These are phyloP conservation scores for Peromyscus polionotus DNA, from an alignment of 2,113 vertebrate species.

Conservation along the genomic window DNA sequence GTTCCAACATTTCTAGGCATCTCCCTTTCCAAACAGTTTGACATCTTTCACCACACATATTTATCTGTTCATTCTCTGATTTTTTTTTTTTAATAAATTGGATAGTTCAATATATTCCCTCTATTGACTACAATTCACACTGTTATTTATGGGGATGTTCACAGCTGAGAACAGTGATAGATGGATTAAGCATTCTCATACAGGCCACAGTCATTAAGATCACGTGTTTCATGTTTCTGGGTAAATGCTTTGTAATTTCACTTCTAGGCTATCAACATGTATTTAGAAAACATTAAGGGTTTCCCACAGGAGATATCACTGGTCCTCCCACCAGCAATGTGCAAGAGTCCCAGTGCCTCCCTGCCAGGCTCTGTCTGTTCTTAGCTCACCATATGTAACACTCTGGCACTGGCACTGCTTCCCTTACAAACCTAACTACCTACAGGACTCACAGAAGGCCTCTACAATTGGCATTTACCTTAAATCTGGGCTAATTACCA, in stretches of 20 bases:
- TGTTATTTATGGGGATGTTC: neutral
- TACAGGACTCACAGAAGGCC: neutral
- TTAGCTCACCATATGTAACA: neutral
- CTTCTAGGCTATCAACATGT: neutral
- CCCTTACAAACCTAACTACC: neutral
- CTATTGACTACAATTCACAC: constrained; percentile 3
- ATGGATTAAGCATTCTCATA: neutral
- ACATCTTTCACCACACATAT: constrained; percentile 6
- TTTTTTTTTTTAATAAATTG: neutral
- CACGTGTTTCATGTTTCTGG: neutral
- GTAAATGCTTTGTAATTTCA: neutral
- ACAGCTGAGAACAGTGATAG: neutral
- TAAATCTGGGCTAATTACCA: neutral
- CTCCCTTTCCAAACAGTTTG: neutral
- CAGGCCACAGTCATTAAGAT: neutral
- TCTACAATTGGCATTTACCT: constrained; percentile 13
- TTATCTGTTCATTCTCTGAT: neutral
- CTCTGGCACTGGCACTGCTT: neutral
- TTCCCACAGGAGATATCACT: neutral
- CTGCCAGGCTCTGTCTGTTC: neutral
- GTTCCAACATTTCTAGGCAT: neutral
- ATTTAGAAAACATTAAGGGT: constrained; percentile 26
- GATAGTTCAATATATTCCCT: neutral
- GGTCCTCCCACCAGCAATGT: neutral
- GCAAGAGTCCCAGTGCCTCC: neutral